Percentiles rank a stretch among this genome's conserved stretches.
Evolutionary conservation across 2,888 invertebrate genomes (phyloP).

Genomic region (Hydrotaea cyrtoneurina): DNA sequence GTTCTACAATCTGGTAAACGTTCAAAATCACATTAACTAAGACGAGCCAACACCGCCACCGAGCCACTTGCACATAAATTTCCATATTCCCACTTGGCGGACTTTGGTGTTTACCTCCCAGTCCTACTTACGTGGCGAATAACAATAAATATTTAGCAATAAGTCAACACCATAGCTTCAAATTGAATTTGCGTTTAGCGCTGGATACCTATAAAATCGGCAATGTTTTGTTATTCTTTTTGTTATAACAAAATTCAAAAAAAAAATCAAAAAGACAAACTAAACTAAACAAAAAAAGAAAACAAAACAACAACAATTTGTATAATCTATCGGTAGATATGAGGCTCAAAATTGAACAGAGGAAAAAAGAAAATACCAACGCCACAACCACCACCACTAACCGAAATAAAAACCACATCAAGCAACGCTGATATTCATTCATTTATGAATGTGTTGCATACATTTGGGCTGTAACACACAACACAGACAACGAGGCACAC

Average conservation of each 20-base stretch:
- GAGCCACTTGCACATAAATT: conserved; percentile 15
- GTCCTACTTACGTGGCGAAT: neutral
- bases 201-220: conserved; percentile 7
- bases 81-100: neutral
- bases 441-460: conserved; percentile 25
- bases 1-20: conserved; percentile 5
- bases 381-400: neutral
- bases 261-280: neutral
- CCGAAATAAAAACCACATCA: no score
- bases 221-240: neutral
- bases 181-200: conserved; percentile 31
- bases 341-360: conserved; percentile 9
- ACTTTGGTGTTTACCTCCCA: neutral
- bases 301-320: neutral
- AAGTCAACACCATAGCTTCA: conserved; percentile 41
- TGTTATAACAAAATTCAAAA: neutral
- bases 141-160: conserved; percentile 45
- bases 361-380: neutral
- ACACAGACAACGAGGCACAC: neutral
- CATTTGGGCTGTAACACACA: neutral
- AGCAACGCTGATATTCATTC: neutral
- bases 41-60: neutral
- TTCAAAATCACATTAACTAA: neutral
- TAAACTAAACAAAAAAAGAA: conserved; percentile 1
- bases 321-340: conserved; percentile 12